These are phyloP conservation scores for Acrobasis repandana DNA, from an alignment of 2,888 invertebrate genomes.

Conservation along the genomic window DNA sequence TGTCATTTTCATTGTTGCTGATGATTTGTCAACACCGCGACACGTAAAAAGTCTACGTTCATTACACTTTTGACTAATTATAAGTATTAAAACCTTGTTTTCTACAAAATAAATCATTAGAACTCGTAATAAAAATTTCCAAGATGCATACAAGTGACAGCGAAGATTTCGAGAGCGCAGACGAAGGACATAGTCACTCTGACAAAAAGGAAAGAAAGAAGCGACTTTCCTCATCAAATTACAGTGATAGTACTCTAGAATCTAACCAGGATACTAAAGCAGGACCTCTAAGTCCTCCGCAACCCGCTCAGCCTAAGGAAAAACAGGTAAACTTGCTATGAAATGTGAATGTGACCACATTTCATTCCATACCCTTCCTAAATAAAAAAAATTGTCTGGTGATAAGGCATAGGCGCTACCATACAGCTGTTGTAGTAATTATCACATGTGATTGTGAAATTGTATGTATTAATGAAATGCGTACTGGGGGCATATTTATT, in stretches of 20 bases:
- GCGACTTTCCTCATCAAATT: slow-evolving; percentile 67
- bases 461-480: no score
- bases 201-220: slow-evolving; percentile 65
- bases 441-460: no score
- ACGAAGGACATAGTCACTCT: slow-evolving; percentile 82
- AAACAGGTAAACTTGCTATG: slow-evolving; percentile 32
- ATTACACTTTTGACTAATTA: slow-evolving; percentile 8
- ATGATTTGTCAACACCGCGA: slow-evolving; percentile 29
- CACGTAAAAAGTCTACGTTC: slow-evolving; percentile 26
- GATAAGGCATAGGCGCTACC: not conserved
- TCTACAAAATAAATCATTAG: not conserved
- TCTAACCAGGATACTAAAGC: slow-evolving; percentile 46
- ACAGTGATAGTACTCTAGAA: slow-evolving; percentile 63
- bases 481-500: no score
- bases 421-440: not conserved
- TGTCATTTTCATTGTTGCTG: slow-evolving; percentile 20
- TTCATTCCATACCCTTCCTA: no score
- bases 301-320: slow-evolving; percentile 32
- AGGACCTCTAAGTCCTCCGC: slow-evolving; percentile 29
- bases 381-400: no score
- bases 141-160: slow-evolving; percentile 88
- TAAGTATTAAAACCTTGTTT: slow-evolving; percentile 1
- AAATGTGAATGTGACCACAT: no score
- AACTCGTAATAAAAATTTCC: not conserved
- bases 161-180: slow-evolving; percentile 90